Conservation (phyloP, 2,113 vertebrate species). For the Diphyllodes magnificus region DNA sequence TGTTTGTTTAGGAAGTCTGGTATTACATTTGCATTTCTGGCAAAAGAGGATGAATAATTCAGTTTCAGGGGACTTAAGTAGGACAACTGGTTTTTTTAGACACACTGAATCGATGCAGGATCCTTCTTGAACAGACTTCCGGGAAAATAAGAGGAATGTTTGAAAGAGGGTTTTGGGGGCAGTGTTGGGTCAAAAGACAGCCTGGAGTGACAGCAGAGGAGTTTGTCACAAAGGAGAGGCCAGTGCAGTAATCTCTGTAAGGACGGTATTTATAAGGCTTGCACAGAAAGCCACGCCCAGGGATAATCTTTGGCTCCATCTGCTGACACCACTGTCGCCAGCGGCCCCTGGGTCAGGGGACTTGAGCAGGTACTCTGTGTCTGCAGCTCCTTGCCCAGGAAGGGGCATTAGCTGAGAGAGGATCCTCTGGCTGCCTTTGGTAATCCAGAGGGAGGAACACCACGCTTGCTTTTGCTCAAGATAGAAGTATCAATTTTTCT, state of each 20-base stretch:
- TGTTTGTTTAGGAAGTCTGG: not conserved
- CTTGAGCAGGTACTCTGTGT: not conserved
- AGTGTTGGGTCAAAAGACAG: not conserved
- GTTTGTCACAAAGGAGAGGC: not conserved
- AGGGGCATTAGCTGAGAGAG: not conserved
- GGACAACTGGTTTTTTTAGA: not conserved
- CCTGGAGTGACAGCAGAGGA: not conserved
- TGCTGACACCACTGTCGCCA: not conserved
- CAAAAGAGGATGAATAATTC: conserved; percentile 7
- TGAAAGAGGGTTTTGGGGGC: not conserved
- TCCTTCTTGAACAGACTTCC: not conserved
- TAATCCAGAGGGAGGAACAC: not conserved
- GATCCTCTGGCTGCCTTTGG: not conserved
- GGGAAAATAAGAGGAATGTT: not conserved
- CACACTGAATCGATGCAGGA: not conserved
- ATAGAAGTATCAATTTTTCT: not conserved
- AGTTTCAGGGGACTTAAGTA: not conserved
- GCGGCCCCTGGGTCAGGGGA: not conserved
- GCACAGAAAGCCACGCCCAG: not conserved
- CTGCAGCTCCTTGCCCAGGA: not conserved
- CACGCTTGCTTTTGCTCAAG: not conserved
- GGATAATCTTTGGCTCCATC: conserved; percentile 29
- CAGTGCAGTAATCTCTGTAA: not conserved
- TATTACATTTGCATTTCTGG: not conserved
- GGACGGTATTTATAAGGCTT: not conserved